These are phyloP conservation scores for Apolygus lucorum DNA, from an alignment of 1,140 invertebrate genomes.

Conservation along the genomic window DNA sequence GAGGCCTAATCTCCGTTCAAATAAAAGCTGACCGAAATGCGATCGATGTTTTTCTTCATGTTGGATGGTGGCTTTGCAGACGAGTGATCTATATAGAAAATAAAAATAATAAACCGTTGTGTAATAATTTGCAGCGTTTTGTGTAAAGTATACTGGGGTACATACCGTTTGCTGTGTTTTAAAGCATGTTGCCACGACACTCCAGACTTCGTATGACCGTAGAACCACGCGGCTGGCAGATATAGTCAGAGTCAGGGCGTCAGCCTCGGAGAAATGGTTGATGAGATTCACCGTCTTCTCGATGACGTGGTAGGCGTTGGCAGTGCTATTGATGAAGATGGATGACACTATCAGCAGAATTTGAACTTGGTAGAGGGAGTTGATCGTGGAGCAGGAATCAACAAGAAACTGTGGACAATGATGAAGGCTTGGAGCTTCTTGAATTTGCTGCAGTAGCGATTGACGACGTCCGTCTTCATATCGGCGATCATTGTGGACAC, in stretches of 20 bases:
- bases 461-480: neutral
- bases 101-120: neutral
- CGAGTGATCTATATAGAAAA: too few relatives aligned
- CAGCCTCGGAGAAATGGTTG: neutral
- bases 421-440: neutral
- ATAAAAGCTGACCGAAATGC: too few relatives aligned
- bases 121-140: neutral
- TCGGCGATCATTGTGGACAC: neutral
- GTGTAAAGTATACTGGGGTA: neutral
- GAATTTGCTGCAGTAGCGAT: neutral
- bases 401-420: neutral
- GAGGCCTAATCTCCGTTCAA: too few relatives aligned
- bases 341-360: neutral
- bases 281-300: conserved; percentile 16
- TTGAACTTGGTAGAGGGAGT: neutral
- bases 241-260: neutral
- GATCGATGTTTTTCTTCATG: too few relatives aligned
- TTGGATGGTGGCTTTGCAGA: too few relatives aligned
- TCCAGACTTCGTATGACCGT: conserved; percentile 23
- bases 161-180: conserved; percentile 19
- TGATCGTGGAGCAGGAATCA: neutral
- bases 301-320: conserved; percentile 26
- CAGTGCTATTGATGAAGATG: conserved; percentile 15
- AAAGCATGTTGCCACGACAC: conserved; percentile 4
- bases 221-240: conserved; percentile 10